Evolutionary conservation across 2,113 vertebrate genomes (phyloP).

Genomic region (Chloroceryle aenea): DNA sequence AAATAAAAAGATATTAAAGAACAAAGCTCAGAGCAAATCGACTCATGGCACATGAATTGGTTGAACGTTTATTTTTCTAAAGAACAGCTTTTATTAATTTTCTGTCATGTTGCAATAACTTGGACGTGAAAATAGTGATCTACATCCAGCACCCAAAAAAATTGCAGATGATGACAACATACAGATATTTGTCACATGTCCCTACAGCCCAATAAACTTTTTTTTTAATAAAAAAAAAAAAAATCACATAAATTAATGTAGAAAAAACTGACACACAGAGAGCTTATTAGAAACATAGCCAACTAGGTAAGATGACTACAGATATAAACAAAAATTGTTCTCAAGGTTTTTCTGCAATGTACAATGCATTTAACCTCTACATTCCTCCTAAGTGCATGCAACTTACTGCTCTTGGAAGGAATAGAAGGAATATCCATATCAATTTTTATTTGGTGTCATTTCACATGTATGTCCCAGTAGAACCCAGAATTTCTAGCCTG

Average conservation of each 20-base stretch:
- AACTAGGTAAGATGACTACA: not conserved
- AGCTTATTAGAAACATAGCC: not conserved
- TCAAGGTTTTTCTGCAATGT: not conserved
- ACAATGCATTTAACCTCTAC: not conserved
- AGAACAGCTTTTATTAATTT: constrained; percentile 50
- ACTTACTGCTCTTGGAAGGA: not conserved
- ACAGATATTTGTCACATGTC: not conserved
- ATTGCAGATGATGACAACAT: not conserved
- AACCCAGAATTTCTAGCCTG: not conserved
- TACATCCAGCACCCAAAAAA: not conserved
- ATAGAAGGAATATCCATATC: not conserved
- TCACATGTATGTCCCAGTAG: not conserved
- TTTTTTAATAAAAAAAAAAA: no score
- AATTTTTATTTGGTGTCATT: not conserved
- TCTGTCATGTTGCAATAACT: constrained; percentile 51
- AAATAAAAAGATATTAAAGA: not conserved
- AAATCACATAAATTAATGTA: not conserved
- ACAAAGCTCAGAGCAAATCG: constrained; percentile 20
- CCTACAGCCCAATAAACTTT: not conserved
- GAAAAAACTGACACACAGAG: not conserved
- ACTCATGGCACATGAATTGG: not conserved
- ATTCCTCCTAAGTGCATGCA: not conserved
- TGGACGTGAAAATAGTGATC: constrained; percentile 15
- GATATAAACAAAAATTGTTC: not conserved
- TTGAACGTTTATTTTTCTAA: constrained; percentile 29